A percentile compares a stretch with the other conserved stretches of the same genome.
phyloP scores from a whole-genome alignment of 2,888 invertebrate species.

The Rhamphomyia laevipes region DNA sequence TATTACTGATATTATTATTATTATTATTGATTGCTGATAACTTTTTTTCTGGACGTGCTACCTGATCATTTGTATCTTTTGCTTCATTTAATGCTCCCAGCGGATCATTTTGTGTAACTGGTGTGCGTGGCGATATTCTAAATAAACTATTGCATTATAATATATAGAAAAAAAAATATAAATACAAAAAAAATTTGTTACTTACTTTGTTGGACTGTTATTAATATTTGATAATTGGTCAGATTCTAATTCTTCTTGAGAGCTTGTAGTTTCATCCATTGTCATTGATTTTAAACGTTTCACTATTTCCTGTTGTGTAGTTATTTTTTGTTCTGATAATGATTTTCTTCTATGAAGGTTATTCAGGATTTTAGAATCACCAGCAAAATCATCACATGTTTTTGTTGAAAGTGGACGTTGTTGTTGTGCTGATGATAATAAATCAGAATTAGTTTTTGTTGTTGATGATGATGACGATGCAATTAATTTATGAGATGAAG shows the following conservation, averaged over 20 bases:
- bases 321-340: conserved; percentile 19
- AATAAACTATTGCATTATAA: background rate
- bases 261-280: conserved; percentile 23
- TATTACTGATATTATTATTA: conserved; percentile 23
- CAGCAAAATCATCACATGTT: conserved; percentile 60
- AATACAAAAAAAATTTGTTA: background rate
- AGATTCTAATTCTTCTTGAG: conserved; percentile 25
- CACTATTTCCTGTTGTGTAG: conserved; percentile 10
- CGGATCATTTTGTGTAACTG: conserved; percentile 86
- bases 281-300: background rate
- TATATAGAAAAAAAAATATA: background rate
- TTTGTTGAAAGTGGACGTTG: conserved; percentile 46
- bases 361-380: conserved; percentile 65
- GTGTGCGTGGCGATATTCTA: conserved; percentile 64
- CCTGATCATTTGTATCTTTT: conserved; percentile 17
- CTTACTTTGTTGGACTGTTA: conserved; percentile 37
- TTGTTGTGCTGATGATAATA: conserved; percentile 26
- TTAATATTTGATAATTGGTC: conserved; percentile 16
- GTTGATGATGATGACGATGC: conserved; percentile 24
- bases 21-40: conserved; percentile 19
- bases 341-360: conserved; percentile 47
- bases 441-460: conserved; percentile 44
- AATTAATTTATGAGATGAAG: conserved; percentile 2
- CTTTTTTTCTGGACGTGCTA: conserved; percentile 19
- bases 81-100: conserved; percentile 61